phyloP scores from a whole-genome alignment of 2,888 invertebrate species.

The Drosophila villosipedis region DNA sequence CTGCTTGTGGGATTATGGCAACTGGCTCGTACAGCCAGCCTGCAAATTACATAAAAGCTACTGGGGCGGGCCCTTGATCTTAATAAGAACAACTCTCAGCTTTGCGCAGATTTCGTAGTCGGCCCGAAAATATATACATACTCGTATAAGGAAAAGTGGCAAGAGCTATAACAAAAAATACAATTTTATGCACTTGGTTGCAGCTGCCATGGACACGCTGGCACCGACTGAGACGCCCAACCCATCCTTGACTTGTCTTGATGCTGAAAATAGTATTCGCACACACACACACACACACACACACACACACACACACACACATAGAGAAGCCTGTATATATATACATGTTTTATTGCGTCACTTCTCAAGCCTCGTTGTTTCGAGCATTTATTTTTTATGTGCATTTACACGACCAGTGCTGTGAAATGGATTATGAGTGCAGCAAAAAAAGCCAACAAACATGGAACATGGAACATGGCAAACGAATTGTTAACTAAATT shows the following conservation, averaged over 20 bases:
- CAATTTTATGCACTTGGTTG: conserved; percentile 69
- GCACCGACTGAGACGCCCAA: conserved; percentile 30
- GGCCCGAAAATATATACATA: conserved; percentile 23
- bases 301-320: too few species aligned
- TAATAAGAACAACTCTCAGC: conserved; percentile 36
- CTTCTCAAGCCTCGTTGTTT: conserved; percentile 46
- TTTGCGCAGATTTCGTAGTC: conserved; percentile 26
- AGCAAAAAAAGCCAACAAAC: conserved; percentile 4
- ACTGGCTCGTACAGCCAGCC: conserved; percentile 34
- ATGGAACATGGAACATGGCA: conserved; percentile 1
- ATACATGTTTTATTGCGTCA: conserved; percentile 51
- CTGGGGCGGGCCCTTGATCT: conserved; percentile 52
- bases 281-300: conserved; percentile 4
- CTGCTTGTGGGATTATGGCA: conserved; percentile 40
- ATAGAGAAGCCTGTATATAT: background rate
- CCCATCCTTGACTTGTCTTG: conserved; percentile 55
- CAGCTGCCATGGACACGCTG: conserved; percentile 55
- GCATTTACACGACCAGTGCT: conserved; percentile 10
- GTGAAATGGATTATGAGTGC: conserved; percentile 7
- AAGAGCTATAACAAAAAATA: conserved; percentile 23
- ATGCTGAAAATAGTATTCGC: conserved; percentile 57
- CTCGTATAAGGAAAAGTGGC: background rate
- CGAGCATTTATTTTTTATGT: conserved; percentile 10
- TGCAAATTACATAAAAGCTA: conserved; percentile 50
- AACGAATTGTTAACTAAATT: background rate